These are phyloP conservation scores for Corythaixoides concolor DNA, from an alignment of 2,113 vertebrate genomes.

Conservation along the genomic window DNA sequence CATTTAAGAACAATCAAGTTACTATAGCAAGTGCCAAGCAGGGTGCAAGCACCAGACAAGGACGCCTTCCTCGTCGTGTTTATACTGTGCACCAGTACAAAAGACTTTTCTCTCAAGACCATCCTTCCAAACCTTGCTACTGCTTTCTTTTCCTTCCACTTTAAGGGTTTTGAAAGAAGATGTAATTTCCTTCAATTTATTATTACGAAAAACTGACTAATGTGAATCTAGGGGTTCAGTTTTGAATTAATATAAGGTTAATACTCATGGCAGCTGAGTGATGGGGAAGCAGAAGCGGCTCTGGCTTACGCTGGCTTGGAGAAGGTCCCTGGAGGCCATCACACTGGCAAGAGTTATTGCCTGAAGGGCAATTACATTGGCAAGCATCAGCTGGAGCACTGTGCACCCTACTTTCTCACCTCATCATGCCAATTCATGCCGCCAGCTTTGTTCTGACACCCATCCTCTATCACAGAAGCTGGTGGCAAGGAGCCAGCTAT, in stretches of 20 bases:
- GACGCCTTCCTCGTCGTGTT: not conserved
- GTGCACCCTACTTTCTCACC: constrained; percentile 52
- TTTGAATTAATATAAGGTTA: constrained; percentile 46
- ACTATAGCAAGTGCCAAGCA: not conserved
- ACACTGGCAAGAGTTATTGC: constrained; percentile 51
- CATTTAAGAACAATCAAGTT: not conserved
- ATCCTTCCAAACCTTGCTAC: not conserved
- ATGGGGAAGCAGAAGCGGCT: constrained; percentile 48
- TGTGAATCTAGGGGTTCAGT: constrained; percentile 8
- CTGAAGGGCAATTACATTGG: constrained; percentile 63
- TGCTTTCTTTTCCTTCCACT: not conserved
- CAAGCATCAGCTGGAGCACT: constrained; percentile 57
- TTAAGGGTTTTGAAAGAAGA: not conserved
- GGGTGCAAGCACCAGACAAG: not conserved
- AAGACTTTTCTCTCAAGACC: not conserved
- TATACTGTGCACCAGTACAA: not conserved
- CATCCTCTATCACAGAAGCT: constrained; percentile 43
- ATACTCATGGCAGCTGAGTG: not conserved
- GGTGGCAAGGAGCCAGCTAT: constrained; percentile 28
- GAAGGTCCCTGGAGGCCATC: constrained; percentile 7
- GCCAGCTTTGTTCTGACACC: constrained; percentile 68
- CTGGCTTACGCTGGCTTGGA: not conserved
- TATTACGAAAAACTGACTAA: constrained; percentile 11
- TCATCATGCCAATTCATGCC: constrained; percentile 61
- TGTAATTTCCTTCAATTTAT: not conserved